These are phyloP conservation scores for Papilio demoleus DNA, from an alignment of 2,888 invertebrate genomes.

Conservation along the genomic window DNA sequence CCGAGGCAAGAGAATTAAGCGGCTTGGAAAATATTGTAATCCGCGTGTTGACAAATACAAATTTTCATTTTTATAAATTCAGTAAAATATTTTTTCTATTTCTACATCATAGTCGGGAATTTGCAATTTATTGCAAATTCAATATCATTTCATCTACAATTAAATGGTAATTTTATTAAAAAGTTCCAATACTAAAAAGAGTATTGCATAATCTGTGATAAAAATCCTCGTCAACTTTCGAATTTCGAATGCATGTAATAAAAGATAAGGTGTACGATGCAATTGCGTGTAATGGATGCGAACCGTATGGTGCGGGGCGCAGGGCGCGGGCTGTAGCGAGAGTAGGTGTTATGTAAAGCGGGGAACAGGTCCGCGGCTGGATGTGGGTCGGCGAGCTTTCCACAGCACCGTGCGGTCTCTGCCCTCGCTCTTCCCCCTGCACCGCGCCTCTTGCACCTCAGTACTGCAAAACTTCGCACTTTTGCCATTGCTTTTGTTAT, in stretches of 20 bases:
- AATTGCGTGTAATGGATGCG: constrained; percentile 40
- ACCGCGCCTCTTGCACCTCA: background rate
- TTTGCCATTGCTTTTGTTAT: constrained; percentile 13
- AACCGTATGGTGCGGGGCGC: constrained; percentile 48
- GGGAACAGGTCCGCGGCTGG: constrained; percentile 54
- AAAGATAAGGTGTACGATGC: constrained; percentile 38
- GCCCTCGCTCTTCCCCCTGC: constrained; percentile 47
- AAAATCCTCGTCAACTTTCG: constrained; percentile 35
- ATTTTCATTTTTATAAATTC: background rate
- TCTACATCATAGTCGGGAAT: background rate
- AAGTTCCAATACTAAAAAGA: background rate
- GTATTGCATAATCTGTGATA: constrained; percentile 23
- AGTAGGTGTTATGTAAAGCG: constrained; percentile 54
- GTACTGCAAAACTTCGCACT: constrained; percentile 25
- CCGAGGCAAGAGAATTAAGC: background rate
- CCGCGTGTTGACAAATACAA: background rate
- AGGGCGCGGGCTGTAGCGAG: constrained; percentile 50
- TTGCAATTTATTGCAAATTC: background rate
- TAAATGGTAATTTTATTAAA: background rate
- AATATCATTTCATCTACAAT: too few species aligned
- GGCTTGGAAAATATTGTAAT: background rate
- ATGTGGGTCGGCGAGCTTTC: constrained; percentile 73
- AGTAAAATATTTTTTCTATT: background rate
- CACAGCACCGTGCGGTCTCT: constrained; percentile 55
- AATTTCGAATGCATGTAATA: constrained; percentile 41